Evolutionary conservation across 2,797 vertebrate species (phyloP).

Genomic region (Todus mexicanus): DNA sequence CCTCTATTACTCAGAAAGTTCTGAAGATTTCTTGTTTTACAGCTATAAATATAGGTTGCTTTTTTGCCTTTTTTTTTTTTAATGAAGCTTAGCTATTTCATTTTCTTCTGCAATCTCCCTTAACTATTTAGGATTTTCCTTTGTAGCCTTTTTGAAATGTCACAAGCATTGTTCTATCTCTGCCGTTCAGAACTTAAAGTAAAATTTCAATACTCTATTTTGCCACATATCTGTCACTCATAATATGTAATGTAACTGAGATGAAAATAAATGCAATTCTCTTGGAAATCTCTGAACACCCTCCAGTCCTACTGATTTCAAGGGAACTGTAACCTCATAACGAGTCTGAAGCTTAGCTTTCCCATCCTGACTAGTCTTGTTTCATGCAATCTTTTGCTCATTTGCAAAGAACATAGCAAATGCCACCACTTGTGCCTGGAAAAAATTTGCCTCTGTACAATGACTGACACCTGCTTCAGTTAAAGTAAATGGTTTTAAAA

Average conservation of each 20-base stretch:
- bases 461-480: not conserved
- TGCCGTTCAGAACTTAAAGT: not conserved
- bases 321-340: not conserved
- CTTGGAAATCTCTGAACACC: not conserved
- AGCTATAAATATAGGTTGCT: not conserved
- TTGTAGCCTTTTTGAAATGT: slow-evolving; percentile 33
- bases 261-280: slow-evolving; percentile 1
- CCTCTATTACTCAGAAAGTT: slow-evolving; percentile 4
- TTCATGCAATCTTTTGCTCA: not conserved
- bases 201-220: slow-evolving; percentile 19
- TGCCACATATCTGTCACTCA: slow-evolving; percentile 12
- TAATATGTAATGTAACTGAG: not conserved
- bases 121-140: slow-evolving; percentile 34
- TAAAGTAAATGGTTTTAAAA: not conserved
- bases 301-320: not conserved
- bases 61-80: not conserved
- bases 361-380: not conserved
- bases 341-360: not conserved
- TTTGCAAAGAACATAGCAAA: not conserved
- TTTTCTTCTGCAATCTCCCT: not conserved
- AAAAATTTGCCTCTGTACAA: not conserved
- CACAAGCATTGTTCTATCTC: slow-evolving; percentile 36
- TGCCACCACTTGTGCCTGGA: not conserved
- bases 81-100: not conserved
- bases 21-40: slow-evolving; percentile 11